These are phyloP conservation scores for Polydrusus cervinus DNA, from an alignment of 2,888 invertebrate genomes.

Conservation along the genomic window DNA sequence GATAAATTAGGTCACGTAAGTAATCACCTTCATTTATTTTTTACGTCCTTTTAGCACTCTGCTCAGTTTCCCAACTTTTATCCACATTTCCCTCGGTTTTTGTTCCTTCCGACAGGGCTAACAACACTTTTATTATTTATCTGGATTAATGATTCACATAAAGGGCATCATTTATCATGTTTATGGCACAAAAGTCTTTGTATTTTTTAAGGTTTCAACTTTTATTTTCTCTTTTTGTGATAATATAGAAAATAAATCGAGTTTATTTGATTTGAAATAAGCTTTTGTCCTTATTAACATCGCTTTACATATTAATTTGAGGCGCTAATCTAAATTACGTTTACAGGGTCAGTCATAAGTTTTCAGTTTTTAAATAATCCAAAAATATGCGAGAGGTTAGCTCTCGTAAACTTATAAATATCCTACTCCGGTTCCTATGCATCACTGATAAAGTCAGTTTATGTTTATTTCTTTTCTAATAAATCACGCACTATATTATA, in stretches of 20 bases:
- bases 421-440: too few species aligned
- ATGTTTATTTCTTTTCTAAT: too few species aligned
- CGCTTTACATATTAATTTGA: too few species aligned
- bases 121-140: constrained; percentile 21
- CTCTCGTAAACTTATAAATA: too few species aligned
- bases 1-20: constrained; percentile 89
- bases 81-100: constrained; percentile 22
- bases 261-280: neutral
- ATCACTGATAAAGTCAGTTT: too few species aligned
- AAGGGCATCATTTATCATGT: constrained; percentile 17
- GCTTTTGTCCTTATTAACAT: too few species aligned
- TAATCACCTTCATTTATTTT: constrained; percentile 60
- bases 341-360: too few species aligned
- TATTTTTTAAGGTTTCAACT: constrained; percentile 14
- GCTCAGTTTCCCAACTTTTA: constrained; percentile 22
- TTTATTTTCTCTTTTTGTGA: constrained; percentile 3
- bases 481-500: too few species aligned
- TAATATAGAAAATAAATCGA: neutral
- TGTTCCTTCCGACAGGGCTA: constrained; percentile 18
- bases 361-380: too few species aligned
- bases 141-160: constrained; percentile 25
- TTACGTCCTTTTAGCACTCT: constrained; percentile 21
- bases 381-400: too few species aligned
- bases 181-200: constrained; percentile 16
- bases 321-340: too few species aligned